Evolutionary conservation across 2,797 vertebrate species (phyloP).

Genomic region (Melanotaenia trifasciata): DNA sequence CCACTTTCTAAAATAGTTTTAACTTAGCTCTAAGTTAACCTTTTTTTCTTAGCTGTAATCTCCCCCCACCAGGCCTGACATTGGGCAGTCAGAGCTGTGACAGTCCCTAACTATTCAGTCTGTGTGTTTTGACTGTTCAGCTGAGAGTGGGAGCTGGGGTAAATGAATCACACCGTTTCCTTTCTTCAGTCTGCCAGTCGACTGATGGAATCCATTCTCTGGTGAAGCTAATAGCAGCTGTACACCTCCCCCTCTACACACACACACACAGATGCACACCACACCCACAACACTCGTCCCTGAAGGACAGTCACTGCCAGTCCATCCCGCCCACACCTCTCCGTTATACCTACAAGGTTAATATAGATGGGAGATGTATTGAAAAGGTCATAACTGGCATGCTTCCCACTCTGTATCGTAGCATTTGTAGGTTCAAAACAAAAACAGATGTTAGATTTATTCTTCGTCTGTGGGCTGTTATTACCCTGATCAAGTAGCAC

Average conservation of each 20-base stretch:
- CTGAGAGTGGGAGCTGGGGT: conserved; percentile 70
- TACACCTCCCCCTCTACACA: conserved; percentile 59
- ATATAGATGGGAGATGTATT: conserved; percentile 72
- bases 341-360: conserved; percentile 76
- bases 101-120: conserved; percentile 66
- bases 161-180: conserved; percentile 76
- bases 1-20: background rate
- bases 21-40: conserved; percentile 6
- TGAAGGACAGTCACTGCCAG: conserved; percentile 77
- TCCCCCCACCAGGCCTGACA: conserved; percentile 40
- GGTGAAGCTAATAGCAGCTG: conserved; percentile 71
- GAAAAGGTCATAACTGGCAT: conserved; percentile 70
- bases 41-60: conserved; percentile 9
- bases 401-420: conserved; percentile 40
- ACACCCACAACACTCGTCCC: conserved; percentile 67
- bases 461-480: conserved; percentile 30
- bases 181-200: conserved; percentile 71
- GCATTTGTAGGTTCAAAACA: conserved; percentile 43
- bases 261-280: conserved; percentile 44
- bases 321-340: conserved; percentile 71
- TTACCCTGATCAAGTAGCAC: conserved; percentile 10
- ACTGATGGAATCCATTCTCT: conserved; percentile 76
- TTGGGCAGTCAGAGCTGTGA: conserved; percentile 60
- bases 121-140: conserved; percentile 74
- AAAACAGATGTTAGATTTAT: conserved; percentile 52